Evolutionary conservation across 2,113 vertebrate genomes (phyloP).

Genomic region (Oplegnathus fasciatus): DNA sequence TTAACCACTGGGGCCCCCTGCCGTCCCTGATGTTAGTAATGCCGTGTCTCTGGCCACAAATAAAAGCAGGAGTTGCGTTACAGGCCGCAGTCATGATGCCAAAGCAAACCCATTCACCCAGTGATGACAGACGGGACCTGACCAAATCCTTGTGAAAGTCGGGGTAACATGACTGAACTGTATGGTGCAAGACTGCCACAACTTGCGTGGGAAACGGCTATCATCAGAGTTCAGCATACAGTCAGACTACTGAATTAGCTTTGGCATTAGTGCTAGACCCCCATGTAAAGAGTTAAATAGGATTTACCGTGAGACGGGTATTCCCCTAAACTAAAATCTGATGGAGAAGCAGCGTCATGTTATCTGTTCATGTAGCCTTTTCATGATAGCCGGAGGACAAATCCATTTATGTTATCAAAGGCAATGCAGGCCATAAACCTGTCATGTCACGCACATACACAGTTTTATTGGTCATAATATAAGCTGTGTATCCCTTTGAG

Average conservation of each 20-base stretch:
- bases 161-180: slow-evolving; percentile 17
- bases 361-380: slow-evolving; percentile 19
- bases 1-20: slow-evolving; percentile 27
- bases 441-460: slow-evolving; percentile 46
- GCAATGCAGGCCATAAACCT: slow-evolving; percentile 47
- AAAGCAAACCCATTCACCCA: slow-evolving; percentile 56
- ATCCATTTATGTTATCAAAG: slow-evolving; percentile 34
- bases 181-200: slow-evolving; percentile 49
- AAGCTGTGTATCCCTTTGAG: slow-evolving; percentile 46
- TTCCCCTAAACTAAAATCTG: slow-evolving; percentile 1
- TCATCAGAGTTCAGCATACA: slow-evolving; percentile 21
- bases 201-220: slow-evolving; percentile 47
- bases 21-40: slow-evolving; percentile 40
- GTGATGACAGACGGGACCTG: slow-evolving; percentile 54
- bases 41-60: slow-evolving; percentile 53
- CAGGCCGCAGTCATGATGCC: slow-evolving; percentile 32
- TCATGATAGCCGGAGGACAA: slow-evolving; percentile 28
- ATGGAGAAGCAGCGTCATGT: slow-evolving; percentile 14
- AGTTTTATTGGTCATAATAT: slow-evolving; percentile 49
- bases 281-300: not conserved
- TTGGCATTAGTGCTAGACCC: not conserved
- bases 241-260: slow-evolving; percentile 7
- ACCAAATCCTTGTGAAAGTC: slow-evolving; percentile 60
- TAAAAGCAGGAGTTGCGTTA: slow-evolving; percentile 64
- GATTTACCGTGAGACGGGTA: not conserved